These are phyloP conservation scores for Raphicerus campestris DNA, from an alignment of 2,113 vertebrate species.

Conservation along the genomic window DNA sequence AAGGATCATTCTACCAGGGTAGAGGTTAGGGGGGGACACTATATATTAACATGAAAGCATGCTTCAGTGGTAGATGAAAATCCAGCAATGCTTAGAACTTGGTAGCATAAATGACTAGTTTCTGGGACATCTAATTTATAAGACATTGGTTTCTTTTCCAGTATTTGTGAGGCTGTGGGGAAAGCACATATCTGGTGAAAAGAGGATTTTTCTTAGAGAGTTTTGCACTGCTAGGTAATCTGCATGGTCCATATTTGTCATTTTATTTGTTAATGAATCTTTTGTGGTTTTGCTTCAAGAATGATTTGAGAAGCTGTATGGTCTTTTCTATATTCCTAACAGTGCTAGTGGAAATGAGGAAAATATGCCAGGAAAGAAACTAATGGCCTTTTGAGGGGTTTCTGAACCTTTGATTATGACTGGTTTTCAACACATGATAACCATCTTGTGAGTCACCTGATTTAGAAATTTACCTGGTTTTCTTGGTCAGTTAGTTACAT, in stretches of 20 bases:
- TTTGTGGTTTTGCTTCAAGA: background rate
- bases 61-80: background rate
- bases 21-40: rapidly evolving
- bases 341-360: background rate
- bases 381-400: background rate
- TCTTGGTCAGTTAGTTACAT: background rate
- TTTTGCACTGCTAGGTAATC: background rate
- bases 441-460: background rate
- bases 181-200: background rate
- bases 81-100: background rate
- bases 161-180: background rate
- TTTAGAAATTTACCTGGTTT: background rate
- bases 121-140: background rate
- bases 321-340: background rate
- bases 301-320: background rate
- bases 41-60: background rate
- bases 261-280: background rate
- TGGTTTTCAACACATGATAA: background rate
- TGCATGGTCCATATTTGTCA: background rate
- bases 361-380: background rate
- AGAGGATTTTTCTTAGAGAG: background rate
- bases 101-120: background rate
- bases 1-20: background rate
- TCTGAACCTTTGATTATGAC: background rate
- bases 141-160: background rate